A percentile compares a stretch with the other conserved stretches of the same genome.
These are phyloP conservation scores for Eristalis tenax DNA, from an alignment of 2,888 invertebrate species.

Conservation along the genomic window DNA sequence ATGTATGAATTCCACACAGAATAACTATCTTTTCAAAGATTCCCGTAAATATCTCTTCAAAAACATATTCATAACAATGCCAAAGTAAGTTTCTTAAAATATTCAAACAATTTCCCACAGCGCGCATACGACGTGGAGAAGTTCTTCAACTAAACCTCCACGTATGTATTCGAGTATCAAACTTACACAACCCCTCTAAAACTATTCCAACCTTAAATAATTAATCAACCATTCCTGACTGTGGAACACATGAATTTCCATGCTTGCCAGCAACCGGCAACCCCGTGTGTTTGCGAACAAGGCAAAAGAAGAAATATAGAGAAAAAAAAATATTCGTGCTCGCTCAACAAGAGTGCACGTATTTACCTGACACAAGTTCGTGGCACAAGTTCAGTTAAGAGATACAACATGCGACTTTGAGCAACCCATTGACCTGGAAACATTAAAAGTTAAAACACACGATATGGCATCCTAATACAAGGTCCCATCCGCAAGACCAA, in stretches of 20 bases:
- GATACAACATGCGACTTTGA: slow-evolving; percentile 67
- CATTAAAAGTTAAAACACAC: slow-evolving; percentile 71
- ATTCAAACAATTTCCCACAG: slow-evolving; percentile 39
- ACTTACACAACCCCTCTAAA: slow-evolving; percentile 25
- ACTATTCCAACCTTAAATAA: slow-evolving; percentile 55
- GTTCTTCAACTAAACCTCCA: slow-evolving; percentile 12
- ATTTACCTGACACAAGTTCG: slow-evolving; percentile 47
- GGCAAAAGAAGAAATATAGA: slow-evolving; percentile 13
- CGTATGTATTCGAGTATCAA: slow-evolving; percentile 21
- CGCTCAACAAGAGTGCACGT: slow-evolving; percentile 39
- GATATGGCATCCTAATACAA: slow-evolving; percentile 67
- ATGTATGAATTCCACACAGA: neutral
- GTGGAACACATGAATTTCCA: slow-evolving; percentile 52
- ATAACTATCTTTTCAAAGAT: neutral
- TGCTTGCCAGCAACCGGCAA: slow-evolving; percentile 10
- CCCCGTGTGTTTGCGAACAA: neutral
- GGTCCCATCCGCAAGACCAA: slow-evolving; percentile 62
- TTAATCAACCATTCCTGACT: slow-evolving; percentile 62
- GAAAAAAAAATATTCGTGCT: slow-evolving; percentile 11
- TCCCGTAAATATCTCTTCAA: slow-evolving; percentile 1
- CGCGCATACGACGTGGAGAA: slow-evolving; percentile 12
- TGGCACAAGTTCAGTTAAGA: slow-evolving; percentile 68
- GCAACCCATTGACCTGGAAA: slow-evolving; percentile 72
- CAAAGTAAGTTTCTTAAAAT: slow-evolving; percentile 36
- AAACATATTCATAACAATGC: slow-evolving; percentile 19